phyloP scores from a whole-genome alignment of 2,797 vertebrate species.

The Enteromius anoplus region DNA sequence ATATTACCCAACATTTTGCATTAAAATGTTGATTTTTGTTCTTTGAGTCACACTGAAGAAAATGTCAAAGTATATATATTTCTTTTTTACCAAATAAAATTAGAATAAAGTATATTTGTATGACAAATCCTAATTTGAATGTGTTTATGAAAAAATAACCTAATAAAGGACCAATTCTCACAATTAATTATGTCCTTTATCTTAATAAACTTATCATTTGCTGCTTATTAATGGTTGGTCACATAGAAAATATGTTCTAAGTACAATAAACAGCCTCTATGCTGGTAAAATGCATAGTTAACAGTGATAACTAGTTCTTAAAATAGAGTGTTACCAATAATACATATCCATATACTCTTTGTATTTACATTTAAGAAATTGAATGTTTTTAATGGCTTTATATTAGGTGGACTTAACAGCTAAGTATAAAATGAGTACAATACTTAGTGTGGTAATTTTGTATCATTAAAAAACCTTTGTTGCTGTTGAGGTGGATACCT shows the following conservation, averaged over 20 bases:
- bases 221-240: neutral
- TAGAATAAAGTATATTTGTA: constrained; percentile 31
- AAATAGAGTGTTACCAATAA: neutral
- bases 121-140: constrained; percentile 23
- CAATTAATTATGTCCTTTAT: neutral
- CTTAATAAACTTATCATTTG: neutral
- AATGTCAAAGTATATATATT: constrained; percentile 17
- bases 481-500: no score
- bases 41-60: neutral
- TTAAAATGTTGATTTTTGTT: neutral
- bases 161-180: neutral
- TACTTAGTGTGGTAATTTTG: no score
- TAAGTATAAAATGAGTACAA: no score
- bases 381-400: no score
- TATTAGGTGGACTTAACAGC: no score
- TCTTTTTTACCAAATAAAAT: neutral
- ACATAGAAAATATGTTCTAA: neutral
- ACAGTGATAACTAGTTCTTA: neutral
- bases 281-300: neutral
- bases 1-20: constrained; percentile 39
- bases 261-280: neutral
- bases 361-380: constrained; percentile 1
- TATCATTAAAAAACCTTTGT: no score
- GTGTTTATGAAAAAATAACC: constrained; percentile 38
- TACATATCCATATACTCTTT: neutral